A percentile compares a stretch with the other conserved stretches of the same genome.
These are phyloP conservation scores for Mustela erminea DNA, from an alignment of 2,797 vertebrate species.

Conservation along the genomic window DNA sequence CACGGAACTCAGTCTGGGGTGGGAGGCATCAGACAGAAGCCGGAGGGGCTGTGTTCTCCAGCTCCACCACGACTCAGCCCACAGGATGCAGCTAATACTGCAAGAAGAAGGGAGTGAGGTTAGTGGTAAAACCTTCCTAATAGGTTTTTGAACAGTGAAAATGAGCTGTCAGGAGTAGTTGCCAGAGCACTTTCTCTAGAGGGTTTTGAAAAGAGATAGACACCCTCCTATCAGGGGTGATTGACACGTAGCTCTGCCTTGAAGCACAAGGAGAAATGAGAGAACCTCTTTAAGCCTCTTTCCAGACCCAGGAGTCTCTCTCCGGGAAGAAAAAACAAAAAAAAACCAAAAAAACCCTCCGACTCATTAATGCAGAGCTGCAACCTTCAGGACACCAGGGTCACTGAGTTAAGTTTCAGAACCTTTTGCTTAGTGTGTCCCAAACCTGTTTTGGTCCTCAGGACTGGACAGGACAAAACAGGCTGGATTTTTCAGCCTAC, in stretches of 20 bases:
- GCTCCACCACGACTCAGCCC: not conserved
- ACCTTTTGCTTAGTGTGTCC: not conserved
- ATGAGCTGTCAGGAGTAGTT: slow-evolving; percentile 73
- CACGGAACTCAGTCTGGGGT: not conserved
- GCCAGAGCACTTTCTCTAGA: slow-evolving; percentile 69
- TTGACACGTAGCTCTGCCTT: slow-evolving; percentile 64
- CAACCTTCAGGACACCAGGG: not conserved
- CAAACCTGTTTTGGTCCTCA: slow-evolving; percentile 58
- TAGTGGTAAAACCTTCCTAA: slow-evolving; percentile 63
- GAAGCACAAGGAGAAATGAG: slow-evolving; percentile 53
- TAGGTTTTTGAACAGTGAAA: slow-evolving; percentile 74
- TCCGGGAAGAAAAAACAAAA: not conserved
- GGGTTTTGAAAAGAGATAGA: slow-evolving; percentile 69
- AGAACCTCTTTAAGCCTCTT: slow-evolving; percentile 51
- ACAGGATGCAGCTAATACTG: not conserved
- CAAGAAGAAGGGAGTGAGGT: slow-evolving; percentile 1
- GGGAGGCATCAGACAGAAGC: not conserved
- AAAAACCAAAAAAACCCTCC: slow-evolving; percentile 34
- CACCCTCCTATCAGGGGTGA: slow-evolving; percentile 53
- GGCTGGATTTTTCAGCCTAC: slow-evolving; percentile 22
- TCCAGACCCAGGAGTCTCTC: slow-evolving; percentile 33
- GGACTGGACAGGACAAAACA: not conserved
- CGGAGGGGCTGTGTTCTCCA: not conserved
- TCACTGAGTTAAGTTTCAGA: slow-evolving; percentile 15
- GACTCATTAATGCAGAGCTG: slow-evolving; percentile 27